Base-by-base conservation (phyloP, 2,888 invertebrate genomes). In the Himalopsyche japonica region DNA sequence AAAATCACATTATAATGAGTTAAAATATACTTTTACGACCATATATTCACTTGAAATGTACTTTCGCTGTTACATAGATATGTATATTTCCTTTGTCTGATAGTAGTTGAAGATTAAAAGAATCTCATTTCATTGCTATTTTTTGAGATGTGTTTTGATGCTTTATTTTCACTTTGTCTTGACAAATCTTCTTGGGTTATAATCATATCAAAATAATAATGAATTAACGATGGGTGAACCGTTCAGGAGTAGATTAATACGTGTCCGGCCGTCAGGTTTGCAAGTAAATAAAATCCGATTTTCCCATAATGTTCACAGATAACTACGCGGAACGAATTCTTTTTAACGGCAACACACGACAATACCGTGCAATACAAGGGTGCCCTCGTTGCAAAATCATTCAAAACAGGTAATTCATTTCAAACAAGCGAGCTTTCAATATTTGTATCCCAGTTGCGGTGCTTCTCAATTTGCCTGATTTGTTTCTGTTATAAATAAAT, bases 231-330 rank as follows among this genome's bases (percentile, higher is more conserved):
- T 15, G 43, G 15, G 43, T 43, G 15, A 43, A 43, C 43, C 43
- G 4, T 3, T 43, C 15, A 15, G 15, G 15, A 43, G 43, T 43
- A 43, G 43, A 15, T 43, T 43, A 43, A 43, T 43, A 27, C 70
- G 70, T 70, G 15, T 27, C 70, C 70, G 30, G 70, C 27, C 70
- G 12, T 27, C 70, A 70, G 70, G 70, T 70, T 70, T 70, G 70
- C 70, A 70, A 70, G 70, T 70, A 70, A 70, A 70, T 70, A 70
- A 70, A 70, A 70, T 70, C 70, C 70, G 70, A 70, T 70, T 70
- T 70, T 70, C 70, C 70, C 70, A 70, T 70, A 57, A 57, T 57
- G 24, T 70, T 70, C 70, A 70, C 70, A 70, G 70, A 70, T 70
- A 70, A 70, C 70, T 6, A 70, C 27, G 70, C 70, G 27, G 70